phyloP scores from a whole-genome alignment of 2,797 vertebrate species.

The Melanotaenia boesemani region DNA sequence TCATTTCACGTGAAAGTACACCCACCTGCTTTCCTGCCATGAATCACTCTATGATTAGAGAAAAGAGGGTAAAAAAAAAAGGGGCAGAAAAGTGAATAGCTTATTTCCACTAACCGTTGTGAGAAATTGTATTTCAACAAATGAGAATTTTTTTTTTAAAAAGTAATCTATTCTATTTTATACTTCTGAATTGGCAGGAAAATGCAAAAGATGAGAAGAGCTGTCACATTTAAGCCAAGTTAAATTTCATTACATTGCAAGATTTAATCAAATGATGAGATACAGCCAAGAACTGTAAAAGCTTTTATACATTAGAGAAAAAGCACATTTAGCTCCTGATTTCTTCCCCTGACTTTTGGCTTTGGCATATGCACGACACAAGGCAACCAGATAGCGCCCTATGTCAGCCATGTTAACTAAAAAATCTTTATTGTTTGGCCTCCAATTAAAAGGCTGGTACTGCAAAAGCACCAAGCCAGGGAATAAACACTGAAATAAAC shows the following conservation, averaged over 20 bases:
- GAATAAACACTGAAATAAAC: constrained; percentile 75
- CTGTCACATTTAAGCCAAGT: constrained; percentile 48
- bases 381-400: constrained; percentile 11
- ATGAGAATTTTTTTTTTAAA: constrained; percentile 26
- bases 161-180: constrained; percentile 21
- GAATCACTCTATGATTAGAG: constrained; percentile 49
- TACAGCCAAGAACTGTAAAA: constrained; percentile 59
- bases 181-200: constrained; percentile 47
- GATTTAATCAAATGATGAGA: constrained; percentile 53
- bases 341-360: constrained; percentile 40
- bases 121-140: constrained; percentile 54
- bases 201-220: constrained; percentile 44
- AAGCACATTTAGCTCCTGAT: constrained; percentile 39
- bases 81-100: constrained; percentile 13
- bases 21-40: constrained; percentile 54
- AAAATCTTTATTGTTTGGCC: constrained; percentile 30
- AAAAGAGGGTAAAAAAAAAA: constrained; percentile 21
- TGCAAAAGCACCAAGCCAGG: constrained; percentile 54
- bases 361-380: constrained; percentile 8
- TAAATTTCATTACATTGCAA: constrained; percentile 65
- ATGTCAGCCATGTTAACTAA: constrained; percentile 14
- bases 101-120: constrained; percentile 47
- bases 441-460: constrained; percentile 37
- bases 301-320: constrained; percentile 44
- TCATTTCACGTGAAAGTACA: constrained; percentile 34